A percentile compares a stretch with the other conserved stretches of the same genome.
Conservation (phyloP, 2,797 vertebrate species). For the Acomys russatus region DNA sequence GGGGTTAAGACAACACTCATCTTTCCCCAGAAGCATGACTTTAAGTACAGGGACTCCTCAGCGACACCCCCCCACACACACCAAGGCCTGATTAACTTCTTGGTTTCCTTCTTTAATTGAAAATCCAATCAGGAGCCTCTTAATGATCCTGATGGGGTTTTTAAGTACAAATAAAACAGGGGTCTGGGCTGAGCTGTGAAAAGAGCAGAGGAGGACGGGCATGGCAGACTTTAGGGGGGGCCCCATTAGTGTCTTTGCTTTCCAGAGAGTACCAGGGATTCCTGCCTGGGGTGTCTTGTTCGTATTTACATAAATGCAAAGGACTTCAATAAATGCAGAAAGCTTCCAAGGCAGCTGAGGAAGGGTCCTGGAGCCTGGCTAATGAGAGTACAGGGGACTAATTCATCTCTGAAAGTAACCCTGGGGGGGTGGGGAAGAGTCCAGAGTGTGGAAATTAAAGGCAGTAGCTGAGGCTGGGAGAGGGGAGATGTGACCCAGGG, state of each 20-base stretch:
- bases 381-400: constrained; percentile 31
- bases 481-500: constrained; percentile 13
- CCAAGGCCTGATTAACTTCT: constrained; percentile 74
- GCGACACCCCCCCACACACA: neutral
- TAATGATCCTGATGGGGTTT: constrained; percentile 73
- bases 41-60: constrained; percentile 59
- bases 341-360: constrained; percentile 56
- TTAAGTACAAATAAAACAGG: constrained; percentile 80
- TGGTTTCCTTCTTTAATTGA: constrained; percentile 81
- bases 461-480: neutral
- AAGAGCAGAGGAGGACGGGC: constrained; percentile 38
- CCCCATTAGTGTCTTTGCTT: constrained; percentile 60
- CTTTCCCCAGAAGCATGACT: constrained; percentile 38
- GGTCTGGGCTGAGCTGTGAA: constrained; percentile 37
- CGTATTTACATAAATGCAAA: constrained; percentile 66
- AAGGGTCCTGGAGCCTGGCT: constrained; percentile 60
- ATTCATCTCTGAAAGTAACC: constrained; percentile 55
- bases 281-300: constrained; percentile 17
- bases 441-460: constrained; percentile 22
- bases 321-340: constrained; percentile 16
- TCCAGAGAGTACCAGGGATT: constrained; percentile 54
- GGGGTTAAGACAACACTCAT: neutral
- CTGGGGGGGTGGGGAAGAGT: neutral
- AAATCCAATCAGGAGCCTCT: constrained; percentile 76
- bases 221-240: constrained; percentile 22